Base-by-base conservation (phyloP, 2,797 vertebrate genomes). In the Emys orbicularis region DNA sequence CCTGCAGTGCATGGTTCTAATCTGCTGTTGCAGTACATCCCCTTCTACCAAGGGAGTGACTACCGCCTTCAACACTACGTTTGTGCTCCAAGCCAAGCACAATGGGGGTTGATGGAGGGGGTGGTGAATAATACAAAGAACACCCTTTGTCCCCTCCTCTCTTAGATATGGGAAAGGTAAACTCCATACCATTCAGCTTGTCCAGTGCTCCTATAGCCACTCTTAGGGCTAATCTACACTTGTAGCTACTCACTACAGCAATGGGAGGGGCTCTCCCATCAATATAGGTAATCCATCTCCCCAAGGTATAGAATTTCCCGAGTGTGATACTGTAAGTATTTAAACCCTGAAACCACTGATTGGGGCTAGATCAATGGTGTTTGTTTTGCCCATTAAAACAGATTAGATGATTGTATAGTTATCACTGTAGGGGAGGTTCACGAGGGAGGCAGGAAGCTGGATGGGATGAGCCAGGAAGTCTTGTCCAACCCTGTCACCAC, bases 381-480 rank as follows among this genome's bases (percentile, higher is more conserved):
- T 72, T 72, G 19, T 37, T 72, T 37, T 72, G n/a, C 19, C 44
- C 44, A 47, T 29, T 77, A 29, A 44, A 77, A 19, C 8, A 29
- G 12, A 77, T 77, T 34, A 52, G 44, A 82, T 25, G 50, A n/a
- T 81, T 44, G 77, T 23, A n/a, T 44, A 41, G 41, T 50, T n/a
- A 52, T 86, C 68, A 68, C 54, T 68, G 79, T 72, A 54, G 50
- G 65, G 50, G 79, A 72, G 65, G 68, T n/a, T 29, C 44, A 56
- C 3, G 34, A 27, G 23, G 50, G 25, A 41, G 74, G 27, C 25
- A 7, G 81, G 74, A 47, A 79, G 15, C 41, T 56, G 44, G 52
- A 59, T n/a, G 82, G 83, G 77, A 93, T 59, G n/a, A 93, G 80
- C 83, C 87, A 92, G 79, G 68, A 92, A 68, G 79, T 68, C 81